A percentile compares a stretch with the other conserved stretches of the same genome.
These are phyloP conservation scores for Enteromius mattozi DNA, from an alignment of 2,797 vertebrate species.

Conservation along the genomic window DNA sequence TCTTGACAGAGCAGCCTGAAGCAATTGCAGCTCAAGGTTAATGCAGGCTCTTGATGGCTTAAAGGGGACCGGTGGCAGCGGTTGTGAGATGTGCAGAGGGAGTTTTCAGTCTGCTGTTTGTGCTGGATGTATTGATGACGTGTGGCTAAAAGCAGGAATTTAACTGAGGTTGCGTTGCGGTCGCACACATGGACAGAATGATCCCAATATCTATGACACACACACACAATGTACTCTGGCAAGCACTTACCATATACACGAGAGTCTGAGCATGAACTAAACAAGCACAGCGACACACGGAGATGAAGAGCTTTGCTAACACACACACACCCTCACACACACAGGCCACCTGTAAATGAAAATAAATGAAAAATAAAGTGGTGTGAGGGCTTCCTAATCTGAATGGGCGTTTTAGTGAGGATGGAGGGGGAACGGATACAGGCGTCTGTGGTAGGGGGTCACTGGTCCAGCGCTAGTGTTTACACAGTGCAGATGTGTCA, in stretches of 20 bases:
- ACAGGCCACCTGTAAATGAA: slow-evolving; percentile 46
- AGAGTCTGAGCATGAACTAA: slow-evolving; percentile 40
- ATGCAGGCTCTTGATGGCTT: slow-evolving; percentile 7
- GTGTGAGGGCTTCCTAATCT: slow-evolving; percentile 49
- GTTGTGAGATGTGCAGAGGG: slow-evolving; percentile 45
- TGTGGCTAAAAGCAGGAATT: slow-evolving; percentile 54
- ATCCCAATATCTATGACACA: slow-evolving; percentile 45
- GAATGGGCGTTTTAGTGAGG: slow-evolving; percentile 40
- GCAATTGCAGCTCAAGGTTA: slow-evolving; percentile 45
- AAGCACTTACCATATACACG: slow-evolving; percentile 28
- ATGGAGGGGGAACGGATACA: slow-evolving; percentile 47
- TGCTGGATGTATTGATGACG: slow-evolving; percentile 55
- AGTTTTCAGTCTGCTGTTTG: slow-evolving; percentile 52
- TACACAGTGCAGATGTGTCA: slow-evolving; percentile 62
- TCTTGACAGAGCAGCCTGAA: slow-evolving; percentile 21
- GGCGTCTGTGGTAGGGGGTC: slow-evolving; percentile 42
- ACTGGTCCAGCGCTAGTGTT: slow-evolving; percentile 55
- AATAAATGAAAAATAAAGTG: slow-evolving; percentile 59
- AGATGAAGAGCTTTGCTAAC: slow-evolving; percentile 26
- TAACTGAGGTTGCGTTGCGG: slow-evolving; percentile 46
- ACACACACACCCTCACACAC: neutral
- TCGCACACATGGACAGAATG: slow-evolving; percentile 54
- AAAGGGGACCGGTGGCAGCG: slow-evolving; percentile 43
- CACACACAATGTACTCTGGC: neutral
- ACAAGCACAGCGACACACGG: slow-evolving; percentile 33